Conservation (phyloP, 2,888 invertebrate species). For the Achlya flavicornis region DNA sequence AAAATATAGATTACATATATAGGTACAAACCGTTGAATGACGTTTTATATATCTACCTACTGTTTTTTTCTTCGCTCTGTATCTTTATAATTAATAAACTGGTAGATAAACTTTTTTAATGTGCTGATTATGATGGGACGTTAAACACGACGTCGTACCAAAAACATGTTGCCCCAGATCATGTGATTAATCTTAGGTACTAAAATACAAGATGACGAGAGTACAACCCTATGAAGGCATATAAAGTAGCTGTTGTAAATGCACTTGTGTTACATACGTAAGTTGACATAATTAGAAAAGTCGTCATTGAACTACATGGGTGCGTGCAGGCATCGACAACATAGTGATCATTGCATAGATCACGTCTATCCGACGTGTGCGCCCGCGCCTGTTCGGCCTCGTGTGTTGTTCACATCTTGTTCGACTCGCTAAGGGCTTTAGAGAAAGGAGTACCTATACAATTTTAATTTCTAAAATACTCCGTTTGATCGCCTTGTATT, state of each 20-base stretch:
- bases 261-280: neutral
- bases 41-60: neutral
- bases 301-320: slow-evolving; percentile 39
- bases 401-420: neutral
- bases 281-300: slow-evolving; percentile 33
- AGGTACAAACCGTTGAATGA: neutral
- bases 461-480: neutral
- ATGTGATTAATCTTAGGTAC: neutral
- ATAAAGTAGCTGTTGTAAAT: neutral
- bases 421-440: neutral
- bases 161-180: neutral
- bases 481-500: no score
- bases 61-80: neutral
- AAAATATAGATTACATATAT: slow-evolving; percentile 11
- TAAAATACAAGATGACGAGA: neutral
- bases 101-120: neutral
- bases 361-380: slow-evolving; percentile 23
- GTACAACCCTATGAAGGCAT: neutral
- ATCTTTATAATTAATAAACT: neutral
- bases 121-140: neutral
- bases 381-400: neutral
- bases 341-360: slow-evolving; percentile 21
- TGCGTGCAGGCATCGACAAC: slow-evolving; percentile 22
- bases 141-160: neutral
- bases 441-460: neutral